Evolutionary conservation across 2,888 invertebrate genomes (phyloP).

Genomic region (Drosophila atripex): DNA sequence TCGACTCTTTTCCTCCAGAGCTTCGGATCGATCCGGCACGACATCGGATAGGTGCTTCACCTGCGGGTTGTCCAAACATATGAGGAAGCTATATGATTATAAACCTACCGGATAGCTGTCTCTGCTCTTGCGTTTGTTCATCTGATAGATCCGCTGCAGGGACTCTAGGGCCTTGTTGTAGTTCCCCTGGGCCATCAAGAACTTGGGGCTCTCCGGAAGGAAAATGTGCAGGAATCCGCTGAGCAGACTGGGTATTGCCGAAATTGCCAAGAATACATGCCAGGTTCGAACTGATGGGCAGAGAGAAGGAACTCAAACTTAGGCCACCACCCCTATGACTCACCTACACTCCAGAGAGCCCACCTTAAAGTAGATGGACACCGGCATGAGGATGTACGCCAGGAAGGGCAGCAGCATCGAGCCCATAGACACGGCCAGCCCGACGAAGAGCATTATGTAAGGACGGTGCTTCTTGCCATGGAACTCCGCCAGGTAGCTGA

Average conservation of each 20-base stretch:
- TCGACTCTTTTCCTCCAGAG: neutral
- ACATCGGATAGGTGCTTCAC: constrained; percentile 49
- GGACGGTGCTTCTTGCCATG: constrained; percentile 88
- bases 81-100: neutral
- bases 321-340: neutral
- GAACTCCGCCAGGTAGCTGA: constrained; percentile 89
- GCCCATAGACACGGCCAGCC: constrained; percentile 87
- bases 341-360: constrained; percentile 49
- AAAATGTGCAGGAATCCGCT: constrained; percentile 62
- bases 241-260: constrained; percentile 62
- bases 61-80: constrained; percentile 11
- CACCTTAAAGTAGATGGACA: constrained; percentile 61
- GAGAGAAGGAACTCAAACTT: neutral
- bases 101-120: constrained; percentile 87
- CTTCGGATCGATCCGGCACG: constrained; percentile 43
- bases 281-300: constrained; percentile 64
- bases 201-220: constrained; percentile 81
- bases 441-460: constrained; percentile 87
- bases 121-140: constrained; percentile 87
- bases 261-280: constrained; percentile 70
- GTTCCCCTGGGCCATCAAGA: constrained; percentile 77
- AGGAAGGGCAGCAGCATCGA: constrained; percentile 87
- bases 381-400: constrained; percentile 89
- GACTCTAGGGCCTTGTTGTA: constrained; percentile 70
- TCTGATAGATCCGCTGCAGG: constrained; percentile 86